Percentiles rank a stretch among this genome's conserved stretches.
Evolutionary conservation across 2,888 invertebrate genomes (phyloP).

Genomic region (Clivina fossor): DNA sequence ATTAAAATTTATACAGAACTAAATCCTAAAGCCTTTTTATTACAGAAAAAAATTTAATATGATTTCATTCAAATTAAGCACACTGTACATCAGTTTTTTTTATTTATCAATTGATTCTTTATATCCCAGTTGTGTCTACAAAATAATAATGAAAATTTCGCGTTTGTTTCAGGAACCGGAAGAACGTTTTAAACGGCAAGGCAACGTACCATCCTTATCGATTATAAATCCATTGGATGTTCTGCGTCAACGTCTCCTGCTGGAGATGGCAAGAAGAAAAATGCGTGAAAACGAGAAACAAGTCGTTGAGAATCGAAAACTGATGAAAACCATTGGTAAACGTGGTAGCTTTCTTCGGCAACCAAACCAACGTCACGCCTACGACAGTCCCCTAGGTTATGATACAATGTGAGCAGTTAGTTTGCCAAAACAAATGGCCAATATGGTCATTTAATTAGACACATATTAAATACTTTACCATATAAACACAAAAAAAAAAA

Average conservation of each 20-base stretch:
- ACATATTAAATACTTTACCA: too few relatives aligned
- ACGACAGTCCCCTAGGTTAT: not conserved
- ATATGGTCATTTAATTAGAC: too few relatives aligned
- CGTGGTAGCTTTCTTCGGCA: conserved; percentile 50
- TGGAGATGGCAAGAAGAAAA: conserved; percentile 82
- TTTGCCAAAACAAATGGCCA: not conserved
- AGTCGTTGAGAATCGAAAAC: conserved; percentile 71
- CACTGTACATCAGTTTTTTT: too few relatives aligned
- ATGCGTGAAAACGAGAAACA: conserved; percentile 73
- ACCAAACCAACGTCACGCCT: not conserved
- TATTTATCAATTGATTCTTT: too few relatives aligned
- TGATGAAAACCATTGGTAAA: conserved; percentile 77
- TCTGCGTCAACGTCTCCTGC: conserved; percentile 74
- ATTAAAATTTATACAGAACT: too few relatives aligned
- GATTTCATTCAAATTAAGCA: too few relatives aligned
- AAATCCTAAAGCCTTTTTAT: too few relatives aligned
- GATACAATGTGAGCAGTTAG: conserved; percentile 1
- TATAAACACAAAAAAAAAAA: too few relatives aligned
- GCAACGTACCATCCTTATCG: conserved; percentile 73
- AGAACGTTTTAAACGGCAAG: conserved; percentile 21
- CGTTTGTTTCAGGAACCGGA: conserved; percentile 18
- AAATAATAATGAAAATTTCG: too few relatives aligned
- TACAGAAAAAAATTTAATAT: too few relatives aligned
- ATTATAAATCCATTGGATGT: conserved; percentile 88
- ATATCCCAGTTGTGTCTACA: too few relatives aligned